These are phyloP conservation scores for Acanthochromis polyacanthus DNA, from an alignment of 2,113 vertebrate genomes.

Conservation along the genomic window DNA sequence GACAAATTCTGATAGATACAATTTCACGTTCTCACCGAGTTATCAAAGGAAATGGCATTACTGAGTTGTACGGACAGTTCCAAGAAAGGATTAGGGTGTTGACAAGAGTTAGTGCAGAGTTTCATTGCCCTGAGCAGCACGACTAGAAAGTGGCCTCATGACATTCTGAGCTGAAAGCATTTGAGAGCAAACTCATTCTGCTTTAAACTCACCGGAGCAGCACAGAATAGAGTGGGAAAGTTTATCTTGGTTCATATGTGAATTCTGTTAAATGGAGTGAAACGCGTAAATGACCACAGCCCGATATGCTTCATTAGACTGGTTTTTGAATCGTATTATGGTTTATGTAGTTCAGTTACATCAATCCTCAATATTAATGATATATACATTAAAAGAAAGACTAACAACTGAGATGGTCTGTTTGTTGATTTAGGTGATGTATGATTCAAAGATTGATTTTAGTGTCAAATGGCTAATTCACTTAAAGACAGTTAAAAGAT, in stretches of 20 bases:
- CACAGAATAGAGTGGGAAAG: slow-evolving; percentile 34
- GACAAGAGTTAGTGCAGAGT: slow-evolving; percentile 49
- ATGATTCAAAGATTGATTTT: slow-evolving; percentile 36
- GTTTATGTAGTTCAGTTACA: slow-evolving; percentile 45
- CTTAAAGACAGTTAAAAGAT: slow-evolving; percentile 28
- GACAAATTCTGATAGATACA: slow-evolving; percentile 23
- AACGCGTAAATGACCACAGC: slow-evolving; percentile 24
- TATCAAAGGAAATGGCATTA: slow-evolving; percentile 40
- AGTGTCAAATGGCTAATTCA: slow-evolving; percentile 36
- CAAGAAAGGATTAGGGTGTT: slow-evolving; percentile 45
- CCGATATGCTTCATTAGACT: slow-evolving; percentile 10
- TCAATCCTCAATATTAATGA: slow-evolving; percentile 47
- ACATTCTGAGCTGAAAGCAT: slow-evolving; percentile 39
- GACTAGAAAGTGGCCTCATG: slow-evolving; percentile 23
- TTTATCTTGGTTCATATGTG: slow-evolving; percentile 46
- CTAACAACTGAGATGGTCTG: slow-evolving; percentile 45
- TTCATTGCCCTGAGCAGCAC: slow-evolving; percentile 31
- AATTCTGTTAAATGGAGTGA: slow-evolving; percentile 47
- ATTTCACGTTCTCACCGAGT: slow-evolving; percentile 36
- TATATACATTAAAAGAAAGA: slow-evolving; percentile 49
- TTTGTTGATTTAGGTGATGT: slow-evolving; percentile 62
- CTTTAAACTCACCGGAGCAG: slow-evolving; percentile 16
- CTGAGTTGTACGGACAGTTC: slow-evolving; percentile 17
- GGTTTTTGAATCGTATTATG: slow-evolving; percentile 28
- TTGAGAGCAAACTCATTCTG: slow-evolving; percentile 13